phyloP scores from a whole-genome alignment of 2,113 vertebrate genomes.

The Emberiza fucata region DNA sequence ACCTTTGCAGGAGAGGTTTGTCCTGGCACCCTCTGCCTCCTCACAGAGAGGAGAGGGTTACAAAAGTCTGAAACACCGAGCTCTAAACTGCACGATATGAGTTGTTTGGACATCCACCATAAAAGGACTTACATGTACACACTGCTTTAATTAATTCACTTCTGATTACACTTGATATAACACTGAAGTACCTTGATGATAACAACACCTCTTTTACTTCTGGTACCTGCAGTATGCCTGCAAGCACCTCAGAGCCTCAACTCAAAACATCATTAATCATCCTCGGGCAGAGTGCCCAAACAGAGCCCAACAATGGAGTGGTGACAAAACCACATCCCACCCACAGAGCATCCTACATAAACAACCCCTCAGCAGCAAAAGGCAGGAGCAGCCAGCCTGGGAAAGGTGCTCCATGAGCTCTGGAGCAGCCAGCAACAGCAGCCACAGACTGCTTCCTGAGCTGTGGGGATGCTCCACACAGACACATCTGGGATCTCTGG shows the following conservation, averaged over 20 bases:
- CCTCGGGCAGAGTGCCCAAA: not conserved
- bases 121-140: not conserved
- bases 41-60: not conserved
- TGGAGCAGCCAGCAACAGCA: not conserved
- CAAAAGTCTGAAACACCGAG: not conserved
- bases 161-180: constrained; percentile 4
- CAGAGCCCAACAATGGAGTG: not conserved
- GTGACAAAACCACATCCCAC: constrained; percentile 19
- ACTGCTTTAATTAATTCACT: constrained; percentile 6
- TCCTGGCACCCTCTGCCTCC: not conserved
- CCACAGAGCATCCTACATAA: constrained; percentile 4
- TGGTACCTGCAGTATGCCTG: constrained; percentile 14
- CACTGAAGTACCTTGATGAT: not conserved
- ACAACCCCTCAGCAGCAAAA: not conserved
- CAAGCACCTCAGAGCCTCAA: constrained; percentile 18
- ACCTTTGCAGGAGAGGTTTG: not conserved
- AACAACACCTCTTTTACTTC: constrained; percentile 2
- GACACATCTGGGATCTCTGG: not conserved
- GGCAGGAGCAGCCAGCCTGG: not conserved
- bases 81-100: accelerated
- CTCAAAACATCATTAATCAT: constrained; percentile 29
- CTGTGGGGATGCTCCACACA: not conserved
- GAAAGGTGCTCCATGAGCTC: not conserved
- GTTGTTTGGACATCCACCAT: not conserved
- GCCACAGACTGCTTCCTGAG: not conserved